A percentile compares a stretch with the other conserved stretches of the same genome.
phyloP scores from a whole-genome alignment of 2,113 vertebrate genomes.

The Lepus timidus region DNA sequence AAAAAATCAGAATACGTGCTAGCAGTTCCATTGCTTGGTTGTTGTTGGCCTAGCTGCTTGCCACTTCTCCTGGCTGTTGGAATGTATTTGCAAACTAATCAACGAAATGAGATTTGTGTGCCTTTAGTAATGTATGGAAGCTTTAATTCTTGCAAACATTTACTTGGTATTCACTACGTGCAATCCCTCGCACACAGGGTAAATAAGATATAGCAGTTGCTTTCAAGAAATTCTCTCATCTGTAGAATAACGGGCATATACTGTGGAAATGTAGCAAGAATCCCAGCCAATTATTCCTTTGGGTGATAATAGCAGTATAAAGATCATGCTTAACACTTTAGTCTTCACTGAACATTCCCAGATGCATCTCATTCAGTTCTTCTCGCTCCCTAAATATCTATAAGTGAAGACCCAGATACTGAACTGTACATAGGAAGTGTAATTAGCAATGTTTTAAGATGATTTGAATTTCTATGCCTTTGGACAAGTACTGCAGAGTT shows the following conservation, averaged over 20 bases:
- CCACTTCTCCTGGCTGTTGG: neutral
- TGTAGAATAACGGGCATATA: neutral
- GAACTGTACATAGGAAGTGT: neutral
- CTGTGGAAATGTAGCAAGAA: conserved; percentile 35
- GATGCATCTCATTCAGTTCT: neutral
- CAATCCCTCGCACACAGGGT: neutral
- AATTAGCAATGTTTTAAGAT: neutral
- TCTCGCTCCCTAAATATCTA: neutral
- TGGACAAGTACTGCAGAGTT: neutral
- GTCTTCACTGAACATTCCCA: neutral
- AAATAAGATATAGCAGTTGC: neutral
- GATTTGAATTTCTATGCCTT: neutral
- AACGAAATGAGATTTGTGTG: neutral
- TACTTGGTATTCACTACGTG: neutral
- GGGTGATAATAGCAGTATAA: neutral
- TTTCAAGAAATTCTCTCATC: conserved; percentile 5
- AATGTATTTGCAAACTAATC: neutral
- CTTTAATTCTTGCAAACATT: neutral
- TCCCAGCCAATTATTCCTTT: neutral
- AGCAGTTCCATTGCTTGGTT: conserved; percentile 1
- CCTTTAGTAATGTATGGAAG: neutral
- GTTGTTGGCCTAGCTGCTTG: neutral
- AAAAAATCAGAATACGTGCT: neutral
- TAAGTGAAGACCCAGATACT: too few species aligned
- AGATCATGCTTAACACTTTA: neutral